phyloP scores from a whole-genome alignment of 2,888 invertebrate genomes.

The Drosophila anceps region DNA sequence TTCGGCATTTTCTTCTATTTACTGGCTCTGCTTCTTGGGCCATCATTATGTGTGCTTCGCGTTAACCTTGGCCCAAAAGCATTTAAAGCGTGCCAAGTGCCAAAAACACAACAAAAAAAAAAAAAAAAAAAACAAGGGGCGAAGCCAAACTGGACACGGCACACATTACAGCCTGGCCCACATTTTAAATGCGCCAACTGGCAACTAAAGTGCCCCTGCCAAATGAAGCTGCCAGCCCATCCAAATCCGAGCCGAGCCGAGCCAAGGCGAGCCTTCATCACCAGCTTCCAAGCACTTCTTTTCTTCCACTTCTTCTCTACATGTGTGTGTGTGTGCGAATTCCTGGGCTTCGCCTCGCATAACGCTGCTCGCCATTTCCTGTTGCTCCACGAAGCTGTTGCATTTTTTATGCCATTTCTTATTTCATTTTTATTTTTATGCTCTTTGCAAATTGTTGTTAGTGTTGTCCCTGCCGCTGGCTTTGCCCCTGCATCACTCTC shows the following conservation, averaged over 20 bases:
- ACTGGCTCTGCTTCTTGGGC: conserved; percentile 41
- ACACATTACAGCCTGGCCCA: conserved; percentile 31
- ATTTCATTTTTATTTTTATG: conserved; percentile 73
- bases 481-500: not conserved
- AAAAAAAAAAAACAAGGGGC: conserved; percentile 30
- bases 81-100: conserved; percentile 78
- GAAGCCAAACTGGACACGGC: conserved; percentile 38
- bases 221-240: conserved; percentile 18
- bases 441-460: conserved; percentile 46
- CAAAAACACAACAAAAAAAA: conserved; percentile 20
- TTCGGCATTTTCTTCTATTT: conserved; percentile 68
- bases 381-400: conserved; percentile 71
- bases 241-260: conserved; percentile 22
- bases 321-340: conserved; percentile 42
- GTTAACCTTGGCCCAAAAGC: conserved; percentile 73
- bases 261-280: not conserved
- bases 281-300: conserved; percentile 5
- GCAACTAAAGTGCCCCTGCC: conserved; percentile 40
- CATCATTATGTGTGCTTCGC: conserved; percentile 52
- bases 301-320: not conserved
- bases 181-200: conserved; percentile 74
- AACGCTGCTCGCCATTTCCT: conserved; percentile 49
- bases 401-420: conserved; percentile 77
- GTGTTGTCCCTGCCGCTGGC: conserved; percentile 4
- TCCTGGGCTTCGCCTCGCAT: conserved; percentile 40